Evolutionary conservation across 2,797 vertebrate genomes (phyloP), one percentile per base, ranked within the genome.

Genomic region (Limosa lapponica): DNA sequence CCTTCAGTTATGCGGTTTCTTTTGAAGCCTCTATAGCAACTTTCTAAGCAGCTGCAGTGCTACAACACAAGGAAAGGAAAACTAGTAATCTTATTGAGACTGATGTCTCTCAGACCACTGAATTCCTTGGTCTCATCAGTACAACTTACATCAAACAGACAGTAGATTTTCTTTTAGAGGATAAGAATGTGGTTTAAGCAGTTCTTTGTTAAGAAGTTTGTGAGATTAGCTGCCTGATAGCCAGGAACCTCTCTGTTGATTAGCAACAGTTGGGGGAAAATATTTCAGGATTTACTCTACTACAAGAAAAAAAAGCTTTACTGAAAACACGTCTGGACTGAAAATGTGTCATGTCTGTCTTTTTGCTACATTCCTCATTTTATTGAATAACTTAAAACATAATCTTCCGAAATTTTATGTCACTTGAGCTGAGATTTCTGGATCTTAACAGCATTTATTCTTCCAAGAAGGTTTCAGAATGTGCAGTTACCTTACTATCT

Each of bases 1-100:
- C 16, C 28, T 86, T 85, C 36, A 64, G 39, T 90, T 78, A 58
- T 11, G 17, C n/a, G 19, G 59, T 43, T 93, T 94, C 32, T 22
- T 92, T 51, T 90, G 61, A 89, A 73, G 48, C 4, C 3, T 16
- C 2, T 49, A 2, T 10, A 41, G 20, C 37, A 69, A 82, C 39
- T 73, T 74, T 62, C 41, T 69, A 69, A 82, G 54, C 58, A 86
- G 41, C 12, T 65, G 28, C 25, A 44, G 6, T 8, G 7, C 71
- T 69, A 36, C 13, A 55, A 10, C 17, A 66, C 34, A 51, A 18
- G 6, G 18, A 83, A 61, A 84, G 16, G 11, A 85, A 72, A 83
- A 55, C 17, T 19, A 18, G 24, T 48, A 59, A 13, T 54, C 25
- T 23, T 77, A 78, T 52, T 2, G 4, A 64, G 13, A 65, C 23